Conservation (phyloP, 2,797 vertebrate species). For the Eidolon dupreanum region DNA sequence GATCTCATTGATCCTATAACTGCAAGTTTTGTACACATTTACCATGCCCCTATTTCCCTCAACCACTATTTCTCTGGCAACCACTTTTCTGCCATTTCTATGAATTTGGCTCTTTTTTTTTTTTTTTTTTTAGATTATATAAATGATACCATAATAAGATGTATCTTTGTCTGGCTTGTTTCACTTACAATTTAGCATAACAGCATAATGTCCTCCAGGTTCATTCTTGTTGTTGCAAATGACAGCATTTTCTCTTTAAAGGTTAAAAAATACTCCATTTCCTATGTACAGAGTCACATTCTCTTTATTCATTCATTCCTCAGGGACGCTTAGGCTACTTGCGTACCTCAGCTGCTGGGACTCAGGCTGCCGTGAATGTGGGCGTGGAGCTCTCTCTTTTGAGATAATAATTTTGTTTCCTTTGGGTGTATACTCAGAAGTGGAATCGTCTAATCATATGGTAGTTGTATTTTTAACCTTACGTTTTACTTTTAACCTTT, state of each 20-base stretch:
- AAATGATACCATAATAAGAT: background rate
- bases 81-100: no score
- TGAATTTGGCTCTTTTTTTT: no score
- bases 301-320: background rate
- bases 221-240: background rate
- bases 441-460: background rate
- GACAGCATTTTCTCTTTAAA: background rate
- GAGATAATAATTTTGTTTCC: background rate
- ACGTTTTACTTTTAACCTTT: background rate
- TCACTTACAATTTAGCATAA: background rate
- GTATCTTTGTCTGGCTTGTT: background rate
- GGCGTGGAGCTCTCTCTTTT: background rate
- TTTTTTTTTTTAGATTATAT: background rate
- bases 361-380: fast-evolving
- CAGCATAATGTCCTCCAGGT: background rate
- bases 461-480: background rate
- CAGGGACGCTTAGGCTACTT: background rate
- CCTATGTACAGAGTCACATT: background rate
- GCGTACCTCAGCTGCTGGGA: background rate
- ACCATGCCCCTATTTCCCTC: background rate
- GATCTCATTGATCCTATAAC: background rate
- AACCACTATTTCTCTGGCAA: no score
- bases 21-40: background rate
- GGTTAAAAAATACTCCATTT: background rate
- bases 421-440: background rate